These are phyloP conservation scores for Colistium nudipinnis DNA, from an alignment of 2,113 vertebrate species.

Conservation along the genomic window DNA sequence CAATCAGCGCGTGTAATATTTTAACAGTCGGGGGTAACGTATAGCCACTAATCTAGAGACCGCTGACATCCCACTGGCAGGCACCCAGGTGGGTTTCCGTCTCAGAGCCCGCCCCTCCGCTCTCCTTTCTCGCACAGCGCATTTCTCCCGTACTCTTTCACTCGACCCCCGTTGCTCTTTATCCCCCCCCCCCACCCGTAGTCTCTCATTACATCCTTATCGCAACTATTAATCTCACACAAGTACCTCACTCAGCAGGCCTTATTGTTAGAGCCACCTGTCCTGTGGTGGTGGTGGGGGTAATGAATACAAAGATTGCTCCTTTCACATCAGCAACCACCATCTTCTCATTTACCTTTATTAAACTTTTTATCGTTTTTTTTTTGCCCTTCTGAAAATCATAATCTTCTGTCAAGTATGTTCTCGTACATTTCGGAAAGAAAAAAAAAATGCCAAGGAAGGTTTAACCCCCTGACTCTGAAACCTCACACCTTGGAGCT, in stretches of 20 bases:
- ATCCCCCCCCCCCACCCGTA: background rate
- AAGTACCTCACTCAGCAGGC: slow-evolving; percentile 79
- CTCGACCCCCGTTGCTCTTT: background rate
- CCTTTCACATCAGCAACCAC: slow-evolving; percentile 3
- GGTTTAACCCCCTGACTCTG: background rate
- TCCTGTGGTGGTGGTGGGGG: slow-evolving; percentile 33
- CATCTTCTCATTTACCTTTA: background rate
- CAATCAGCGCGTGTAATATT: slow-evolving; percentile 68
- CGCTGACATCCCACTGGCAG: slow-evolving; percentile 73
- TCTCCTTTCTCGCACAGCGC: background rate
- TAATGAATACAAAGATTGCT: slow-evolving; percentile 43
- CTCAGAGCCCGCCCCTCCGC: slow-evolving; percentile 31
- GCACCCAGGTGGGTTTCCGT: slow-evolving; percentile 63
- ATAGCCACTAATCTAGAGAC: slow-evolving; percentile 72
- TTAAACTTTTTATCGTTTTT: background rate
- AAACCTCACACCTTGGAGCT: background rate
- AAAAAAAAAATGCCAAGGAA: too few relatives aligned
- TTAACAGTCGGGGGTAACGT: slow-evolving; percentile 67
- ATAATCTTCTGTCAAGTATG: too few relatives aligned
- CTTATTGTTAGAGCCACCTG: slow-evolving; percentile 78
- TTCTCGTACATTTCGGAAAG: background rate
- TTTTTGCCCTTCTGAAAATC: too few relatives aligned
- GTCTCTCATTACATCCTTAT: slow-evolving; percentile 72
- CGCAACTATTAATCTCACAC: slow-evolving; percentile 79
- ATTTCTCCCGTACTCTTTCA: slow-evolving; percentile 9